Evolutionary conservation across 2,113 vertebrate species (phyloP).

Genomic region (Pithys albifrons): DNA sequence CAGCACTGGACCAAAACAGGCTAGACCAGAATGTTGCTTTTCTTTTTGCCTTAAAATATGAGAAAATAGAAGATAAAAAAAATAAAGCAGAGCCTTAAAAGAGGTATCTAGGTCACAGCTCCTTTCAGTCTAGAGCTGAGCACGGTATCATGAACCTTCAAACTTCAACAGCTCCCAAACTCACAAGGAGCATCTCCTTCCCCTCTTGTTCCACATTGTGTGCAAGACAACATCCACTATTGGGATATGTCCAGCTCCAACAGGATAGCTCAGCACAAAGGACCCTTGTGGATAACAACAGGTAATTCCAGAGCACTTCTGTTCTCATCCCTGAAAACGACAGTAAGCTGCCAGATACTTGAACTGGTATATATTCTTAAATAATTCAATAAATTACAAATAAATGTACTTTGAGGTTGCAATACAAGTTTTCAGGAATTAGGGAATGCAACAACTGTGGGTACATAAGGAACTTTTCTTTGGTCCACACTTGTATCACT

Average conservation of each 20-base stretch:
- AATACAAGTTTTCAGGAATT: background rate
- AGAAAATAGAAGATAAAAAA: background rate
- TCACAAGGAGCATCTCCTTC: background rate
- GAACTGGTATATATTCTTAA: background rate
- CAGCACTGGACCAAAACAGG: background rate
- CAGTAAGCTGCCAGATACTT: background rate
- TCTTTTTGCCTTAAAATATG: background rate
- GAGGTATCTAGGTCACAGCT: background rate
- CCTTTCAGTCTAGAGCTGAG: background rate
- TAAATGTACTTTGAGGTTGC: background rate
- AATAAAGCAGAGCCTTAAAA: background rate
- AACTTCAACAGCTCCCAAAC: background rate
- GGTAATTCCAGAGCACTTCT: background rate
- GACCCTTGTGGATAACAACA: background rate
- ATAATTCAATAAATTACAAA: background rate
- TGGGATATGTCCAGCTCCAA: background rate
- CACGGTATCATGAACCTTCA: background rate
- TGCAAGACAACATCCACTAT: fast-evolving
- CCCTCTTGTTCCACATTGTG: background rate
- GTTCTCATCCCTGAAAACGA: background rate
- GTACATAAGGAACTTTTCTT: background rate
- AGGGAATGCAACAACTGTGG: background rate
- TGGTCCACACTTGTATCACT: background rate
- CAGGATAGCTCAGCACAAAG: background rate
- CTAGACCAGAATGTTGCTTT: background rate